Evolutionary conservation across 2,888 invertebrate genomes (phyloP).

Genomic region (Ophion ellenae): DNA sequence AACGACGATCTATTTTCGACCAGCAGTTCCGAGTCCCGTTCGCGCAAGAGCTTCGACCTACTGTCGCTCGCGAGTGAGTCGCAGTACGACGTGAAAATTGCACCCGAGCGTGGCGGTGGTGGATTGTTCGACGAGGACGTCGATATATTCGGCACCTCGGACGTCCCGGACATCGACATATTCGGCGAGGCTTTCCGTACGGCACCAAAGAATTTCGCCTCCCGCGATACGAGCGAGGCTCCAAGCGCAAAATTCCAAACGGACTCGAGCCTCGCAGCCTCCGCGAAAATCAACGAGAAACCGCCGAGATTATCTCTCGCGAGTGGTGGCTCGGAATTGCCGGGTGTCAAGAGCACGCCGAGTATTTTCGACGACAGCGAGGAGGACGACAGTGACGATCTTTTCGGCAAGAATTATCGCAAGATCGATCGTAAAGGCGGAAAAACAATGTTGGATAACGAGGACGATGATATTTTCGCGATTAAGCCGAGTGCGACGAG

Average conservation of each 20-base stretch:
- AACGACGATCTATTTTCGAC: conserved; percentile 80
- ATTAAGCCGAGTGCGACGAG: conserved; percentile 47
- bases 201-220: conserved; percentile 4
- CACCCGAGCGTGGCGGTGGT: conserved; percentile 65
- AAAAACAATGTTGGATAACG: conserved; percentile 45
- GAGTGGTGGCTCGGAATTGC: conserved; percentile 30
- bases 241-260: background rate
- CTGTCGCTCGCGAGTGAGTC: conserved; percentile 61
- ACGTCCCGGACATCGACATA: conserved; percentile 59
- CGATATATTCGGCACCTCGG: conserved; percentile 73
- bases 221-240: conserved; percentile 14
- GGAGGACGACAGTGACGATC: conserved; percentile 70
- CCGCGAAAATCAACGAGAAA: conserved; percentile 1
- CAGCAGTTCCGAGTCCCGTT: conserved; percentile 77
- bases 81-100: conserved; percentile 68
- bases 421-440: conserved; percentile 48
- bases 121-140: conserved; percentile 78
- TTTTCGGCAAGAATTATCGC: conserved; percentile 69
- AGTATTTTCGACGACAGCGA: conserved; percentile 78
- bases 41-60: conserved; percentile 77
- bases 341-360: conserved; percentile 40
- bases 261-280: background rate
- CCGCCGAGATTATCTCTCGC: background rate
- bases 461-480: conserved; percentile 63
- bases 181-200: conserved; percentile 54